Evolutionary conservation across 2,888 invertebrate species (phyloP).

Genomic region (Diarsia brunnea): DNA sequence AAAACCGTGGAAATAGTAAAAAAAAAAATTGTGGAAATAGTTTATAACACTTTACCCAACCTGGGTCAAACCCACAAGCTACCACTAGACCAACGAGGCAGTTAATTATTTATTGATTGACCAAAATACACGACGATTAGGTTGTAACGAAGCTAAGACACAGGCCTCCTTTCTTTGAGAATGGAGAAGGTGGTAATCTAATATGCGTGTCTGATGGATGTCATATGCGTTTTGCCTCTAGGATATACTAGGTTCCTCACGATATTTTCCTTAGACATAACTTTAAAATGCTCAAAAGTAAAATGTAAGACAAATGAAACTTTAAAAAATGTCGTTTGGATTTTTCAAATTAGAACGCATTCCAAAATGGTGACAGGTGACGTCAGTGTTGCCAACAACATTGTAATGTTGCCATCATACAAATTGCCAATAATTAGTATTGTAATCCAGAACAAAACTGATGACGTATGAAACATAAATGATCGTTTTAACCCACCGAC

Average conservation of each 20-base stretch:
- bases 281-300: background rate
- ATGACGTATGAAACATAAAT: conserved; percentile 50
- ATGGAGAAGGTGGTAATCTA: background rate
- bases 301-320: background rate
- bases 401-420: conserved; percentile 35
- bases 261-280: background rate
- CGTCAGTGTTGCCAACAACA: conserved; percentile 33
- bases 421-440: conserved; percentile 54
- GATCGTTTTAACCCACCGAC: conserved; percentile 30
- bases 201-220: background rate
- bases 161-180: background rate
- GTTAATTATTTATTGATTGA: no score
- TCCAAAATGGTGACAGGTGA: conserved; percentile 12
- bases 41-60: no score
- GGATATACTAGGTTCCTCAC: background rate
- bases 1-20: no score
- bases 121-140: no score
- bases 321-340: background rate
- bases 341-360: conserved; percentile 1
- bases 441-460: conserved; percentile 48
- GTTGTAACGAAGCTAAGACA: no score
- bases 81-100: no score
- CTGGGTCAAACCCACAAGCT: no score
- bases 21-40: no score
- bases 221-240: background rate